Conservation (phyloP, 2,113 vertebrate genomes). For the Pollimyrus isidori region DNA sequence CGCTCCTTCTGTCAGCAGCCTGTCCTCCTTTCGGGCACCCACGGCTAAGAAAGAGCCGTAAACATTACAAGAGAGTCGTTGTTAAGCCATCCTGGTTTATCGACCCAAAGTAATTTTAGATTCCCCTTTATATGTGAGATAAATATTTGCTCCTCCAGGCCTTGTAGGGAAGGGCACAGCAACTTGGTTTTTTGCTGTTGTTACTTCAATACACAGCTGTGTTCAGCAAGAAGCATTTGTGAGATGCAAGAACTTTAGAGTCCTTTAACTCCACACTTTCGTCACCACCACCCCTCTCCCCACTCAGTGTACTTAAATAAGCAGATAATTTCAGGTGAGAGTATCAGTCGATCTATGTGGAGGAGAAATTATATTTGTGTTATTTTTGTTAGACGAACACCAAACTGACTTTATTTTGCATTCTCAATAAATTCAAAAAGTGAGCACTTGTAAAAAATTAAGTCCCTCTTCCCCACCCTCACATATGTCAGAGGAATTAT, state of each 20-base stretch:
- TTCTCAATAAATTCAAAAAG: neutral
- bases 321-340: neutral
- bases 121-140: neutral
- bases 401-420: neutral
- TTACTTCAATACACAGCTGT: neutral
- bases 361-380: neutral
- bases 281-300: neutral
- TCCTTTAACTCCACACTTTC: neutral
- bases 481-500: slow-evolving; percentile 1
- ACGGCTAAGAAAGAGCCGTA: neutral
- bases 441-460: neutral
- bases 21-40: neutral
- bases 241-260: neutral
- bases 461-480: neutral
- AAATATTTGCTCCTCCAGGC: neutral
- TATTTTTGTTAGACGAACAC: neutral
- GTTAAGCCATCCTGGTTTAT: neutral
- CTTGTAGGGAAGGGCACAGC: neutral
- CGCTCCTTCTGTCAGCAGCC: slow-evolving; percentile 8
- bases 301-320: neutral
- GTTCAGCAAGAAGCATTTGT: neutral
- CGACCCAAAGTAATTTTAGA: neutral
- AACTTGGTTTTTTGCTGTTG: neutral
- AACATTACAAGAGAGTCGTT: neutral
- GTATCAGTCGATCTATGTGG: neutral